Base-by-base conservation (phyloP, 1,140 invertebrate species). In the Zeugodacus cucurbitae region DNA sequence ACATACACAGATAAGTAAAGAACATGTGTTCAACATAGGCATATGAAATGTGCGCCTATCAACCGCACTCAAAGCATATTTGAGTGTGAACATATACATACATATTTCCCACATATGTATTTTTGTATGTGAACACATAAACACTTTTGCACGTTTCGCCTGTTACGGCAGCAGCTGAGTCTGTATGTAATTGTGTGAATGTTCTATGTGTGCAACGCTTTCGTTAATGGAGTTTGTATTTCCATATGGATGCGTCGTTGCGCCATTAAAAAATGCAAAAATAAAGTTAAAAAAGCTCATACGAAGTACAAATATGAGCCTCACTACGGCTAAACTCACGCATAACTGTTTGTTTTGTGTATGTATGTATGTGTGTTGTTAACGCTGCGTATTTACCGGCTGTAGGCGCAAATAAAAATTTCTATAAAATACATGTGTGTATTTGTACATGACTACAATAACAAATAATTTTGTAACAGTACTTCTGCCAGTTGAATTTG, bases 191-290 rank as follows among this genome's bases (percentile, higher is more conserved):
- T n/a, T n/a, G n/a, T n/a, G 17, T 41, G 7, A 22, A 10, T 74
- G 67, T 22, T n/a, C n/a, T n/a, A 34, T 22, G 29, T 74, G 11
- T 37, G 32, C 22, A 22, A 14, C 34, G 34, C 67, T 32, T 74
- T 67, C 41, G 67, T 74, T 74, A 74, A 74, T 74, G 67, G 32
- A n/a, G 34, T 74, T 74, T 74, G 34, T 41, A 74, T 74, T 74
- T 74, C 67, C 67, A 74, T 74, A 74, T 74, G 67, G 34, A 37
- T 74, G 34, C 32, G 67, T 22, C 14, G 17, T 17, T 37, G 34
- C 8, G 67, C 32, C 32, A 41, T 74, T 22, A 37, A 74, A 70
- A 74, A 37, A 20, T 7, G 4, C 17, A 22, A n/a, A 20, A 14
- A 3, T n/a, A 37, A 74, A 74, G 1, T 4, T 41, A 70, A 67